A percentile compares a stretch with the other conserved stretches of the same genome.
Evolutionary conservation across 2,113 vertebrate species (phyloP).

Genomic region (Pangasianodon gigas): DNA sequence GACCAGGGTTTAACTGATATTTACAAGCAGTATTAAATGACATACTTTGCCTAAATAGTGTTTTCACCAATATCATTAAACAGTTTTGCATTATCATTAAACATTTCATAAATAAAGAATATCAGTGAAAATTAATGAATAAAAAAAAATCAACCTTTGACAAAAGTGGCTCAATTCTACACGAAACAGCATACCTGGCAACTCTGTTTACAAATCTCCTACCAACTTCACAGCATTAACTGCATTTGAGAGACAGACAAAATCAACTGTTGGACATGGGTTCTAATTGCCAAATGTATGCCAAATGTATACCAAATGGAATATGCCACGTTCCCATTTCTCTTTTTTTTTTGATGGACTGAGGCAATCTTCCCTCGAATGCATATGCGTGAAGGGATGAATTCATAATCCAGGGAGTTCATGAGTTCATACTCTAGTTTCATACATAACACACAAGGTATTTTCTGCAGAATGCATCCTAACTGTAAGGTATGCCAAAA

Average conservation of each 20-base stretch:
- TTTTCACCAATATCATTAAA: background rate
- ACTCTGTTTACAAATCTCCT: background rate
- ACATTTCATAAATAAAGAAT: too few relatives aligned
- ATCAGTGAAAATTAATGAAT: too few relatives aligned
- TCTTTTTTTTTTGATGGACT: background rate
- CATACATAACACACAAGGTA: background rate
- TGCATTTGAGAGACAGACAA: background rate
- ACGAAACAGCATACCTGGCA: too few relatives aligned
- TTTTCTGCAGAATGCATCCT: background rate
- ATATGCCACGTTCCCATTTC: background rate
- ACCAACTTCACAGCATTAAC: background rate
- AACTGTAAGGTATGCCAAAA: background rate
- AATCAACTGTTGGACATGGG: background rate
- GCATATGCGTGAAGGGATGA: background rate
- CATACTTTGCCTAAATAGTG: background rate
- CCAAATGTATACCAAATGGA: background rate
- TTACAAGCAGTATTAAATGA: background rate
- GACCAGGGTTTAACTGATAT: background rate
- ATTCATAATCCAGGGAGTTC: background rate
- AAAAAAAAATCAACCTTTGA: background rate
- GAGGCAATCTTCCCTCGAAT: background rate
- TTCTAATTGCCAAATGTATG: too few relatives aligned
- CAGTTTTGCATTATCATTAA: background rate
- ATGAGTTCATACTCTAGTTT: background rate
- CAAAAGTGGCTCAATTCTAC: background rate